Conservation (phyloP, 2,797 vertebrate genomes). For the Emys orbicularis region DNA sequence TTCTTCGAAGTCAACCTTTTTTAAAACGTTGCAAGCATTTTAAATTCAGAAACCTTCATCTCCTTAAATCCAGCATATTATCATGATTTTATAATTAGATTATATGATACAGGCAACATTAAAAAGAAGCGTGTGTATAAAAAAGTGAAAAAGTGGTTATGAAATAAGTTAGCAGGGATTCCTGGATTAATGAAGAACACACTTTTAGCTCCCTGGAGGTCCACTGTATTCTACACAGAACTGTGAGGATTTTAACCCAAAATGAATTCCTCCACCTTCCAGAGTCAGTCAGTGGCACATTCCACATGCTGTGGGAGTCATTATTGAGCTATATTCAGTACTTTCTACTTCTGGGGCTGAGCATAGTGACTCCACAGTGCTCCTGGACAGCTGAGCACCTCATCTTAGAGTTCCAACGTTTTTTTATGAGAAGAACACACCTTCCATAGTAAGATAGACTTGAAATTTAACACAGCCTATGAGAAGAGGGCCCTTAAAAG, state of each 20-base stretch:
- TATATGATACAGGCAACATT: neutral
- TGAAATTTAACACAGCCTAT: neutral
- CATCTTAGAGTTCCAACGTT: neutral
- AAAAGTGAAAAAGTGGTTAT: neutral
- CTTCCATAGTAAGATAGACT: neutral
- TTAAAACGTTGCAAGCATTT: conserved; percentile 27
- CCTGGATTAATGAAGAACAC: neutral
- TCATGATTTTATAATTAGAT: neutral
- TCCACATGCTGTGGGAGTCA: neutral
- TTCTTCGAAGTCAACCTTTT: neutral
- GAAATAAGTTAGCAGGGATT: neutral
- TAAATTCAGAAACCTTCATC: neutral
- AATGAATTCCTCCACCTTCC: neutral
- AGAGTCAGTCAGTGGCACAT: neutral
- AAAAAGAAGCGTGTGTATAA: neutral
- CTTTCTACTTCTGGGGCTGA: too few species aligned
- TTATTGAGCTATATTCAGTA: too few species aligned
- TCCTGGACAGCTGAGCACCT: neutral
- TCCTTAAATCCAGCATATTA: neutral
- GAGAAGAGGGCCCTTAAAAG: neutral
- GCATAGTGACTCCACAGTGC: neutral
- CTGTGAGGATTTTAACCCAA: neutral
- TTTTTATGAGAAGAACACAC: neutral
- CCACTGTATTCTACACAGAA: too few species aligned
- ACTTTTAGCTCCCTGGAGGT: neutral